Percentiles rank a stretch among this genome's conserved stretches.
These are phyloP conservation scores for Zaprionus kolodkinae DNA, from an alignment of 1,140 invertebrate species.

Conservation along the genomic window DNA sequence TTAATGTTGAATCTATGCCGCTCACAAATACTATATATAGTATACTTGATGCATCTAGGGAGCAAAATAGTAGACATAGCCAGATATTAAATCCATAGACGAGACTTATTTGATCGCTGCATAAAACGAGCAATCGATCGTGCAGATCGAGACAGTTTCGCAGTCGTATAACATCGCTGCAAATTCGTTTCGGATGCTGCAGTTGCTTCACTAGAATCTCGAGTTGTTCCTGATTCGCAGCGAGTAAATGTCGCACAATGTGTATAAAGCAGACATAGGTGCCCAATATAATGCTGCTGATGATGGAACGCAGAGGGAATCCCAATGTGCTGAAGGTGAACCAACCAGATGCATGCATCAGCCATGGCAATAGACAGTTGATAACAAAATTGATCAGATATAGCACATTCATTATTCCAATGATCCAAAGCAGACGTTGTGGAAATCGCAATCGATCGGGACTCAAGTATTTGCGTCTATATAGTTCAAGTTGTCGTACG, in stretches of 20 bases:
- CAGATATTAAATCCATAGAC: conserved; percentile 67
- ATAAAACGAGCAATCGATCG: conserved; percentile 62
- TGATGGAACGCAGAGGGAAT: conserved; percentile 61
- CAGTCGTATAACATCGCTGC: conserved; percentile 24
- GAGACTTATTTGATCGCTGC: conserved; percentile 62
- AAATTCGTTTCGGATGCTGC: conserved; percentile 37
- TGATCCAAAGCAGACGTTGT: conserved; percentile 41
- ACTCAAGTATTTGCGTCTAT: conserved; percentile 41
- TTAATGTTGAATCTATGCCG: neutral
- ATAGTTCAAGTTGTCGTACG: conserved; percentile 53
- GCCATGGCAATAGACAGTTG: conserved; percentile 37
- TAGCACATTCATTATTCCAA: conserved; percentile 41
- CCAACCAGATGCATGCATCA: conserved; percentile 18
- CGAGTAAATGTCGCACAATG: conserved; percentile 45
- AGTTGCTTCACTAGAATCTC: conserved; percentile 23
- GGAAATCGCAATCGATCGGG: conserved; percentile 26
- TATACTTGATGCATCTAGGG: conserved; percentile 58
- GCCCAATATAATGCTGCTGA: conserved; percentile 64
- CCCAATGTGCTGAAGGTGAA: conserved; percentile 58
- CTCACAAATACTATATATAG: conserved; percentile 59
- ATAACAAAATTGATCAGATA: conserved; percentile 53
- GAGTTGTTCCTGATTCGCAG: conserved; percentile 50
- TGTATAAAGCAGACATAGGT: conserved; percentile 63
- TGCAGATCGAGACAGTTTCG: conserved; percentile 60
- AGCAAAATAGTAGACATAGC: conserved; percentile 56